Evolutionary conservation across 2,888 invertebrate species (phyloP).

Genomic region (Catocala fraxini): DNA sequence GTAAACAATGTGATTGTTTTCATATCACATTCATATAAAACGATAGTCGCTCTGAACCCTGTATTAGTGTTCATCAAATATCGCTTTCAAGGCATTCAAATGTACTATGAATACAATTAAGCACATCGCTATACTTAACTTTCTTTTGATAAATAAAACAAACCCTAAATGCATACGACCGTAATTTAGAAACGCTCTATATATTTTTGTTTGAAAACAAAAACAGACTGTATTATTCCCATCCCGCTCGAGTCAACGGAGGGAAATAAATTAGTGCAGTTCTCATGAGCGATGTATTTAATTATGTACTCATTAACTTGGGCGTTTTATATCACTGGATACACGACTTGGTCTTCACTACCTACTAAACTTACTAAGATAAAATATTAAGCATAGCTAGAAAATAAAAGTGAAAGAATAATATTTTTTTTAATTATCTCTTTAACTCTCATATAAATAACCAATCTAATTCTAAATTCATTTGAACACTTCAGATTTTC

Average conservation of each 20-base stretch:
- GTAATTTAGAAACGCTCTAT: no score
- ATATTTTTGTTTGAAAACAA: conserved; percentile 6
- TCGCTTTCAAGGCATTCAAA: no score
- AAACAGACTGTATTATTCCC: conserved; percentile 1
- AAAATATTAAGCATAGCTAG: conserved; percentile 12
- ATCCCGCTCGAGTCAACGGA: conserved; percentile 5
- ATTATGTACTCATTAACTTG: conserved; percentile 13
- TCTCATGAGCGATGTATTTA: conserved; percentile 16
- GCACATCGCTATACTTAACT: no score
- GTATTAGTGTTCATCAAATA: no score
- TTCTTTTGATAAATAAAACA: no score
- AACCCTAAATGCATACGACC: no score
- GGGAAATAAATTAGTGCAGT: conserved; percentile 15
- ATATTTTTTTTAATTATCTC: no score
- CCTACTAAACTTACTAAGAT: background rate
- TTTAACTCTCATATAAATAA: conserved; percentile 32
- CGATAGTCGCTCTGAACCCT: no score
- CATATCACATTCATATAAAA: no score
- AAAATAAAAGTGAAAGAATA: background rate
- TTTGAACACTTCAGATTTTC: conserved; percentile 43
- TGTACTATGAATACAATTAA: no score
- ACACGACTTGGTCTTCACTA: background rate
- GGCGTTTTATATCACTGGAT: conserved; percentile 2
- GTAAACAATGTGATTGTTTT: no score
- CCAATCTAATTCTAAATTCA: conserved; percentile 45